phyloP scores from a whole-genome alignment of 2,797 vertebrate species.

The Scyliorhinus canicula region DNA sequence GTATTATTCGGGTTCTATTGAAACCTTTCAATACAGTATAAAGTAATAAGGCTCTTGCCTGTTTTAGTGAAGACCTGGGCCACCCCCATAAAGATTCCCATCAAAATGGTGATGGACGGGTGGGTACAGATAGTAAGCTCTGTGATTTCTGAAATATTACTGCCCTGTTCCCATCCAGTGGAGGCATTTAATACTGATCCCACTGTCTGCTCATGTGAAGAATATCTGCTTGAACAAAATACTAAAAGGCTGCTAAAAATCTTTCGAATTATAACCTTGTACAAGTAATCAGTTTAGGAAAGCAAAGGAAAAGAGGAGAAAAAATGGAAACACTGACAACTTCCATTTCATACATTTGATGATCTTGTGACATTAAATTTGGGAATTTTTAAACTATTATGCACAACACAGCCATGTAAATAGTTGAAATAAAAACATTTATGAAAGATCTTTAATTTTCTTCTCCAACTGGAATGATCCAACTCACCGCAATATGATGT shows the following conservation, averaged over 20 bases:
- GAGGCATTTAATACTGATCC: neutral
- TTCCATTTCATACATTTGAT: neutral
- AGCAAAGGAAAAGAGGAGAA: neutral
- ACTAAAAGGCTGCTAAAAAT: neutral
- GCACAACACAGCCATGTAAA: neutral
- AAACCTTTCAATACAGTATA: too few relatives aligned
- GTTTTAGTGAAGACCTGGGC: neutral
- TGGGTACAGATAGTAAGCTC: neutral
- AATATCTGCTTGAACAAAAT: neutral
- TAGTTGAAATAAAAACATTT: neutral
- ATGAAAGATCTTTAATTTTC: neutral
- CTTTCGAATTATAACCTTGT: neutral
- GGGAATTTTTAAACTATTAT: neutral
- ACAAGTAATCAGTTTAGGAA: neutral
- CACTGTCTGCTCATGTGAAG: neutral
- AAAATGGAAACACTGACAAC: neutral
- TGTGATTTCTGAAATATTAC: neutral
- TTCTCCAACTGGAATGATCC: neutral
- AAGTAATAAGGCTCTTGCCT: neutral
- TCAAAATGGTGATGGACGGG: neutral
- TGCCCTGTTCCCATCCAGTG: neutral
- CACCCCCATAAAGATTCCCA: neutral
- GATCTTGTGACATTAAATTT: neutral
- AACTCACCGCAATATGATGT: neutral
- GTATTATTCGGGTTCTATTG: too few relatives aligned